These are phyloP conservation scores for Cryptomyrus ogoouensis DNA, from an alignment of 2,113 vertebrate genomes.

Conservation along the genomic window DNA sequence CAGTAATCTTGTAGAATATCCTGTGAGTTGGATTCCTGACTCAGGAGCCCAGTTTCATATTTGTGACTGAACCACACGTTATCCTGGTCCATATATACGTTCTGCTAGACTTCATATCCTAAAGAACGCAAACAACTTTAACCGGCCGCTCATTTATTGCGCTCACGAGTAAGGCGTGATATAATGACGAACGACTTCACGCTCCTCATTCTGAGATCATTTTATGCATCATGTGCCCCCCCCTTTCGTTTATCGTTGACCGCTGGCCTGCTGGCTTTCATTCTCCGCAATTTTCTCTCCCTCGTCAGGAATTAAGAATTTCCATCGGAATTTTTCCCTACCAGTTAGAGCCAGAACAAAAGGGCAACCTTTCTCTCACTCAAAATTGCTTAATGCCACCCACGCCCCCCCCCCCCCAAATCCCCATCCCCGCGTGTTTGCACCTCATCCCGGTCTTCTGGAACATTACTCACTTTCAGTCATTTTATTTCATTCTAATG, in stretches of 20 bases:
- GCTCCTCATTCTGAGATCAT: constrained; percentile 20
- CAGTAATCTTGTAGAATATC: background rate
- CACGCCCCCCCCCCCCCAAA: constrained; percentile 1
- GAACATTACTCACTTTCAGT: background rate
- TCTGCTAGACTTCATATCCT: background rate
- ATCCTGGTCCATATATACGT: background rate
- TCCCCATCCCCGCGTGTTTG: background rate
- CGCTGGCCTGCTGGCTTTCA: constrained; percentile 10
- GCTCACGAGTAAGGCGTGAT: background rate
- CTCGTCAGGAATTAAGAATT: constrained; percentile 22
- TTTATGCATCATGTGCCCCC: constrained; percentile 8
- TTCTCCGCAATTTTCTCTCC: constrained; percentile 14
- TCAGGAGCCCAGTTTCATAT: background rate
- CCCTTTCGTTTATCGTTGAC: background rate
- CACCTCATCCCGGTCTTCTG: background rate
- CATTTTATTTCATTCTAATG: background rate
- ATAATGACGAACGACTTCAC: constrained; percentile 10
- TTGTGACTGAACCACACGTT: background rate
- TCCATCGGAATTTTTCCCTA: constrained; percentile 12
- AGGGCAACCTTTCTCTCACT: constrained; percentile 20
- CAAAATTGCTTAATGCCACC: constrained; percentile 11
- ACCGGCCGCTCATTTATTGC: background rate
- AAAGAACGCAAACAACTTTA: background rate
- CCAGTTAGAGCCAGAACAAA: constrained; percentile 19
- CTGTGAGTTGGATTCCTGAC: background rate